phyloP scores from a whole-genome alignment of 2,888 invertebrate genomes.

The Priocnemis perturbator region DNA sequence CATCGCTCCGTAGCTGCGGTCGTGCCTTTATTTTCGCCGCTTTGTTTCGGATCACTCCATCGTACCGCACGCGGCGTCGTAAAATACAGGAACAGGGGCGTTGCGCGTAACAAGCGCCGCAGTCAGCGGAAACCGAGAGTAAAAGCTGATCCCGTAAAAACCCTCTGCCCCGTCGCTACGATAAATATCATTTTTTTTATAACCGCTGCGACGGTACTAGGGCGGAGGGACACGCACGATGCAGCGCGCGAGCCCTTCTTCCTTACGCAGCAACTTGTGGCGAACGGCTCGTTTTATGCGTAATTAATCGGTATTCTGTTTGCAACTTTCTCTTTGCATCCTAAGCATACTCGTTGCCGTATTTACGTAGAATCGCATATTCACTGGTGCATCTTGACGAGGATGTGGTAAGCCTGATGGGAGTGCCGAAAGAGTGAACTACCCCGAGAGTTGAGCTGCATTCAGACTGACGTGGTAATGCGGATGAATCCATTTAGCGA shows the following conservation, averaged over 20 bases:
- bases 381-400: conserved; percentile 12
- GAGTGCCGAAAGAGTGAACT: conserved; percentile 54
- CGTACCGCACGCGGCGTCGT: conserved; percentile 46
- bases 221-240: too few relatives aligned
- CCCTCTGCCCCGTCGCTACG: not conserved
- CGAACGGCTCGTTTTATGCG: too few relatives aligned
- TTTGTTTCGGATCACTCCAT: conserved; percentile 58
- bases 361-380: not conserved
- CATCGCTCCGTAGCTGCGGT: conserved; percentile 35
- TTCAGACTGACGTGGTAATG: conserved; percentile 69
- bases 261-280: too few relatives aligned
- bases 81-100: conserved; percentile 23
- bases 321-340: not conserved
- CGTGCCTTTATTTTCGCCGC: conserved; percentile 46
- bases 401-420: conserved; percentile 29
- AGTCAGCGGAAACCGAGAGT: conserved; percentile 8
- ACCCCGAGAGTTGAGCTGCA: conserved; percentile 59
- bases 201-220: too few relatives aligned
- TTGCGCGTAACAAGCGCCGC: not conserved
- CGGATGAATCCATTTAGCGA: conserved; percentile 69
- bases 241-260: too few relatives aligned
- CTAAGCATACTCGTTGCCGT: not conserved
- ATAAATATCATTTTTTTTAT: not conserved
- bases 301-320: too few relatives aligned
- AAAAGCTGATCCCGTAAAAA: not conserved